A percentile compares a stretch with the other conserved stretches of the same genome.
phyloP scores from a whole-genome alignment of 2,797 vertebrate genomes.

The Coendou prehensilis region DNA sequence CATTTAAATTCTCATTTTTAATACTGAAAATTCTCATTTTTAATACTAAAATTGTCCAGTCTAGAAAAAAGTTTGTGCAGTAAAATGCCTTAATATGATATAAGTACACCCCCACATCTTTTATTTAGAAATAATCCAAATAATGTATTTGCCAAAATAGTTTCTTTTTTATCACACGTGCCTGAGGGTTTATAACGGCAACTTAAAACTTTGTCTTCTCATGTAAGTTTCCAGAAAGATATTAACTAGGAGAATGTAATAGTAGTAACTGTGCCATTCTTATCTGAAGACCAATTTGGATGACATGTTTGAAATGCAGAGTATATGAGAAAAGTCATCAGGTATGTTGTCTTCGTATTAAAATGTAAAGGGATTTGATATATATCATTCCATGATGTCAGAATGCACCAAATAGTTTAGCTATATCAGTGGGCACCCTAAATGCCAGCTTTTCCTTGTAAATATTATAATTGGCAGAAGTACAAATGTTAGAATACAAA shows the following conservation, averaged over 20 bases:
- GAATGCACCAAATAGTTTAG: neutral
- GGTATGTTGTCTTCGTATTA: conserved; percentile 42
- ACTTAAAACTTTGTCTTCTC: conserved; percentile 69
- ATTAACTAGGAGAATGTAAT: conserved; percentile 72
- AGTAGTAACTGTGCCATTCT: conserved; percentile 29
- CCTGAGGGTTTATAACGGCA: conserved; percentile 63
- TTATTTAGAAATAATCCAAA: conserved; percentile 74
- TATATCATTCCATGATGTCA: conserved; percentile 48
- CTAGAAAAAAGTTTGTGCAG: neutral
- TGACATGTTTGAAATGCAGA: neutral
- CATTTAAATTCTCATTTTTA: neutral
- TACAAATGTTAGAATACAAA: conserved; percentile 52
- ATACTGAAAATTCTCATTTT: neutral
- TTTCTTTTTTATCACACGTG: conserved; percentile 74
- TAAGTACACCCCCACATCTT: neutral
- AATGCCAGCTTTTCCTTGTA: conserved; percentile 65
- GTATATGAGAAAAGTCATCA: conserved; percentile 29
- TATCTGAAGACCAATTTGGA: conserved; percentile 23
- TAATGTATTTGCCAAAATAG: conserved; percentile 81
- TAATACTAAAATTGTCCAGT: neutral
- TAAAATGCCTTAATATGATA: neutral
- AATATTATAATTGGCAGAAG: conserved; percentile 66
- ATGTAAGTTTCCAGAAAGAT: conserved; percentile 74
- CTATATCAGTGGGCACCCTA: conserved; percentile 41
- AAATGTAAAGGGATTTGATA: conserved; percentile 70